phyloP scores from a whole-genome alignment of 2,797 vertebrate genomes.

The Girardinus metallicus region DNA sequence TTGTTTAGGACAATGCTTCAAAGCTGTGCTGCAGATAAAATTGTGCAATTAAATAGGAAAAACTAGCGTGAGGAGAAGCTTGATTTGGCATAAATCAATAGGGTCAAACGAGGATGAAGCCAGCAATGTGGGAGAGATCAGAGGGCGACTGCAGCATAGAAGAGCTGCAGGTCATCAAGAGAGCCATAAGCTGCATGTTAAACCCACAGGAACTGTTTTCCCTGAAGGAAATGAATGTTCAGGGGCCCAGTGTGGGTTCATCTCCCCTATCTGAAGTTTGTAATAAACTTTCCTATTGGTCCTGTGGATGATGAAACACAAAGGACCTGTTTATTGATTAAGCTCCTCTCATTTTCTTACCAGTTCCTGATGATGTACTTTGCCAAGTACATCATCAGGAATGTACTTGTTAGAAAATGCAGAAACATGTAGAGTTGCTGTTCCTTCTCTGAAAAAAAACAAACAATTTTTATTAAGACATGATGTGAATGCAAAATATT shows the following conservation, averaged over 20 bases:
- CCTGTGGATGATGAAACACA: constrained; percentile 1
- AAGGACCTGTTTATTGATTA: constrained; percentile 32
- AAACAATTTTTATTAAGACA: too few species aligned
- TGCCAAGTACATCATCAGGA: too few species aligned
- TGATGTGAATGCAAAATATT: too few species aligned
- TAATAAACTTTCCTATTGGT: constrained; percentile 30
- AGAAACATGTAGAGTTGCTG: background rate
- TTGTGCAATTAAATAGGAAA: constrained; percentile 71
- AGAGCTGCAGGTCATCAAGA: constrained; percentile 67
- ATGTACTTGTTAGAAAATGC: too few species aligned
- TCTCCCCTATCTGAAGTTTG: constrained; percentile 46
- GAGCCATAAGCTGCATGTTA: constrained; percentile 66
- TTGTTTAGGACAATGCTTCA: constrained; percentile 69
- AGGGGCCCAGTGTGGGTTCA: constrained; percentile 61
- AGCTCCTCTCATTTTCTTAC: constrained; percentile 24
- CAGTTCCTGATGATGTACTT: constrained; percentile 12
- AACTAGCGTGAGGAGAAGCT: constrained; percentile 38
- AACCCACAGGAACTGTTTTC: constrained; percentile 52
- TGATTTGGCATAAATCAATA: constrained; percentile 60
- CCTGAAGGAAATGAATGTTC: constrained; percentile 62
- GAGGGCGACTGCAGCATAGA: constrained; percentile 38
- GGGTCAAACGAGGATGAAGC: constrained; percentile 59
- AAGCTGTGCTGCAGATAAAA: constrained; percentile 67
- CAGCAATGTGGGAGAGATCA: constrained; percentile 22
- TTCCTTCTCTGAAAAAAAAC: background rate